These are phyloP conservation scores for Chrysemys picta DNA, from an alignment of 2,113 vertebrate genomes.

Conservation along the genomic window DNA sequence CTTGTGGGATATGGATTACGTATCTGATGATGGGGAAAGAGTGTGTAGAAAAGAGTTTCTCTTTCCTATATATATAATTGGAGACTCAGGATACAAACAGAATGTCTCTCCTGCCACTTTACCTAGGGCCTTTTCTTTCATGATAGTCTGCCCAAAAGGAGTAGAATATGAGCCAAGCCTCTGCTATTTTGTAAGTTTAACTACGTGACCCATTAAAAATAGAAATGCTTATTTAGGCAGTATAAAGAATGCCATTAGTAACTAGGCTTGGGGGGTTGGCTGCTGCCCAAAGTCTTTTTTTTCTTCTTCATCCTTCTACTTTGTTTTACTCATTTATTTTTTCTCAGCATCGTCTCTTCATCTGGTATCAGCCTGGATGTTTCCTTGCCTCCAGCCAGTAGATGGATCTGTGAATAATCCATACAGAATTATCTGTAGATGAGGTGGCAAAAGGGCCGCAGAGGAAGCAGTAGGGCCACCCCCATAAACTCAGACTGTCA, in stretches of 20 bases:
- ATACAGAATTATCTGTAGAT: slow-evolving; percentile 37
- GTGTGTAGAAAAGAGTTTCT: background rate
- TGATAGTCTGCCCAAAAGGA: background rate
- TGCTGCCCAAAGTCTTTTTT: background rate
- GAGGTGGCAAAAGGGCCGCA: background rate
- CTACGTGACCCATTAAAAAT: background rate
- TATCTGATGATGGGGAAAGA: background rate
- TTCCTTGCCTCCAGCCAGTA: slow-evolving; percentile 21
- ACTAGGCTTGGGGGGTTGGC: background rate
- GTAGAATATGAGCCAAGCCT: background rate
- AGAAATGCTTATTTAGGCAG: background rate
- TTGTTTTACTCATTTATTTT: slow-evolving; percentile 1
- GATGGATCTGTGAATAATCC: slow-evolving; percentile 49
- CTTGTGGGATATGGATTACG: background rate
- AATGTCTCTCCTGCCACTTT: background rate
- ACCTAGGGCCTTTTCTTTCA: background rate
- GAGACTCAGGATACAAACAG: background rate
- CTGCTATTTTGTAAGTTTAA: background rate
- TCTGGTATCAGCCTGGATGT: background rate
- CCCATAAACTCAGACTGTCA: slow-evolving; percentile 4
- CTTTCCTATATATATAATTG: background rate
- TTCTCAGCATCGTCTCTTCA: background rate
- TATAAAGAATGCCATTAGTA: background rate
- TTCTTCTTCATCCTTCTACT: accelerated
- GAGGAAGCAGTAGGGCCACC: background rate